Evolutionary conservation across 2,888 invertebrate species (phyloP), one percentile per base, ranked within the genome.

Genomic region (Furcula furcula): DNA sequence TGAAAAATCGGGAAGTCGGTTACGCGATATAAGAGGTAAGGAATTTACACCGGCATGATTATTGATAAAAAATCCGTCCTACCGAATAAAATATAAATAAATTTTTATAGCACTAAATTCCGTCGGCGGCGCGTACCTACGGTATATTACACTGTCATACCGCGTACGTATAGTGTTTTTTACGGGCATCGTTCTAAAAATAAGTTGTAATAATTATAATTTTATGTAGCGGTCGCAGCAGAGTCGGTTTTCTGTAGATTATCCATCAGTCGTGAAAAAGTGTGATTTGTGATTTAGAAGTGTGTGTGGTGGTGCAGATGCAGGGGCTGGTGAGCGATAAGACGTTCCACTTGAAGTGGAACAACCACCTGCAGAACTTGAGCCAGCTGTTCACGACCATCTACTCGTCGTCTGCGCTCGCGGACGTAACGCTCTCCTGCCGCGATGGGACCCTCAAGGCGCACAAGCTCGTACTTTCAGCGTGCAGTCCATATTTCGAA

Each of bases 401-500:
- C 55, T 93, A 93, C 76, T 91, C 92, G 61, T 92, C 93, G 67
- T 92, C 92, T 57, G 90, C 91, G 59, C 86, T 94, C 43, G 92
- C 93, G 19, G 94, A 94, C 69, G 92, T 93, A 50, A 93, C 93
- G 49, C 86, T 94, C 60, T 92, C 92, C 61, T 94, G 94, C 77
- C 91, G 91, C 63, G 93, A 93, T 75, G 94, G 94, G 21, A 91
- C 92, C 68, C 85, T 94, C 57, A 91, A 91, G 66, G 93, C 93
- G 25, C 93, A 93, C 74, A 92, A 93, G 70, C 89, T 94, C 52
- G 93, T 94, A 49, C 87, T 94, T 45, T 94, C 94, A 27, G 93
- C 94, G 32, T 93, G 93, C 81, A 94, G 94, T 64, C 92, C 94
- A 31, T 94, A 94, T 73, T 94, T 94, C 77, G 93, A 93, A 69